phyloP scores from a whole-genome alignment of 2,797 vertebrate genomes.

The Chrosomus eos region DNA sequence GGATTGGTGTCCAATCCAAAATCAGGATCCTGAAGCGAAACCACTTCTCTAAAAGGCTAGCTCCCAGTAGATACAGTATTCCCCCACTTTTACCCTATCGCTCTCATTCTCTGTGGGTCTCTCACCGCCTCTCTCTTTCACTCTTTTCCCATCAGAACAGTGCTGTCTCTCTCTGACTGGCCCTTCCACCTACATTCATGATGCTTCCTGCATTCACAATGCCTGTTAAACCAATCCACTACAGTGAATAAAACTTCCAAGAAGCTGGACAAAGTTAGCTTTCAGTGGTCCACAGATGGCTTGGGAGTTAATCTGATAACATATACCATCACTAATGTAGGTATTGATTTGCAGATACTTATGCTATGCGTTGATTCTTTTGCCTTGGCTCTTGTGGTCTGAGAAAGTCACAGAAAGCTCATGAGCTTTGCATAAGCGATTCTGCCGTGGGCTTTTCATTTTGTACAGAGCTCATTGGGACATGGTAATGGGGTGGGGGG shows the following conservation, averaged over 20 bases:
- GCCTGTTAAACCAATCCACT: constrained; percentile 47
- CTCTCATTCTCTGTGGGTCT: background rate
- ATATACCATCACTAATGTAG: constrained; percentile 61
- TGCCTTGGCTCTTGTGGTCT: constrained; percentile 57
- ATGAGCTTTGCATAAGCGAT: background rate
- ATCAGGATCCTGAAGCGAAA: background rate
- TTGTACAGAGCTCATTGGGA: background rate
- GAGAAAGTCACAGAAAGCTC: constrained; percentile 56
- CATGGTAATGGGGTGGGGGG: too few species aligned
- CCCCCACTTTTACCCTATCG: background rate
- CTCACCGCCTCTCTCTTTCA: background rate
- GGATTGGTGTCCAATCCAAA: background rate
- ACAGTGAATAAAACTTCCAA: constrained; percentile 49
- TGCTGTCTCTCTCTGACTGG: constrained; percentile 13
- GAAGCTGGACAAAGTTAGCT: constrained; percentile 58
- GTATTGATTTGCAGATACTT: constrained; percentile 65
- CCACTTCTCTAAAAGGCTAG: background rate
- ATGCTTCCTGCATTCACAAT: constrained; percentile 66
- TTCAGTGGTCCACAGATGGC: constrained; percentile 56
- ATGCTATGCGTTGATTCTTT: constrained; percentile 64
- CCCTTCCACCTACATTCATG: constrained; percentile 63
- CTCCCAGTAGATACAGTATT: too few species aligned
- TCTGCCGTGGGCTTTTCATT: background rate
- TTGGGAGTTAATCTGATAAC: constrained; percentile 62
- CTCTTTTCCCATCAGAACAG: constrained; percentile 28